phyloP scores from a whole-genome alignment of 2,113 vertebrate species.

The Corythoichthys haematopterus region DNA sequence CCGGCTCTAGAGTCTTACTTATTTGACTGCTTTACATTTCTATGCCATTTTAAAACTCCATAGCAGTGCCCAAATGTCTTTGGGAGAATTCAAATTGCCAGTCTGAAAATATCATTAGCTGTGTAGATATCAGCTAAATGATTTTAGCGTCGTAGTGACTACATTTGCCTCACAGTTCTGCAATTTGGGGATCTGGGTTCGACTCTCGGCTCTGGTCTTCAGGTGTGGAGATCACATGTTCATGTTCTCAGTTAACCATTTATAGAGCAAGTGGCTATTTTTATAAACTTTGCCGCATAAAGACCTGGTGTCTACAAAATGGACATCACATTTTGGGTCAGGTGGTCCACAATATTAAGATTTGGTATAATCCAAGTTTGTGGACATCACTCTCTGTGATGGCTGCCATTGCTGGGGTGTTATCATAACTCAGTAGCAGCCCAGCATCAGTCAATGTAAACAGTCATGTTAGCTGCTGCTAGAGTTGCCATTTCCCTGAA shows the following conservation, averaged over 20 bases:
- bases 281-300: too few species aligned
- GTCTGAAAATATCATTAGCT: slow-evolving; percentile 23
- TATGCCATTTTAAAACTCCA: slow-evolving; percentile 21
- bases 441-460: too few species aligned
- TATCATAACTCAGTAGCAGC: too few species aligned
- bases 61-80: slow-evolving; percentile 21
- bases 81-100: background rate
- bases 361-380: too few species aligned
- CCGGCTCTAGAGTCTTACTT: slow-evolving; percentile 12
- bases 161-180: background rate
- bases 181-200: background rate
- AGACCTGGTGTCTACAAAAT: too few species aligned
- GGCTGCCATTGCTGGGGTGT: too few species aligned
- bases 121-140: background rate
- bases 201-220: background rate
- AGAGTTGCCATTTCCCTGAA: too few species aligned
- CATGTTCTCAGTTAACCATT: background rate
- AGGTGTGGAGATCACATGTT: background rate
- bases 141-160: background rate
- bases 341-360: too few species aligned
- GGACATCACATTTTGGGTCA: too few species aligned
- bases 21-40: slow-evolving; percentile 22
- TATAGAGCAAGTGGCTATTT: too few species aligned
- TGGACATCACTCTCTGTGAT: too few species aligned
- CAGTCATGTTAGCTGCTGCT: too few species aligned